These are phyloP conservation scores for Drusus annulatus DNA, from an alignment of 1,140 invertebrate genomes.

Conservation along the genomic window DNA sequence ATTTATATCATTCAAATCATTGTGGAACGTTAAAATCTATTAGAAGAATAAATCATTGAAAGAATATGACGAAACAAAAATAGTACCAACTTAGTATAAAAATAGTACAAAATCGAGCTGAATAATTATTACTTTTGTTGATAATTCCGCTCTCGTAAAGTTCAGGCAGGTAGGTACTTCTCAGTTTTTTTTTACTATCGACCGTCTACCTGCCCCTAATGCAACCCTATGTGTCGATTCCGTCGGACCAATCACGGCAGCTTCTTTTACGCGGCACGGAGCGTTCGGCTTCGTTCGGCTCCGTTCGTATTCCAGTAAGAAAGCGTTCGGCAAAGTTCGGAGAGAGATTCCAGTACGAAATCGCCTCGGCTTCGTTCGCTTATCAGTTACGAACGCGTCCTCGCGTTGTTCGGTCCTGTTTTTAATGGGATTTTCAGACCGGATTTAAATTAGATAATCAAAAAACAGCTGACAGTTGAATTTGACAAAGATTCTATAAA, in stretches of 20 bases:
- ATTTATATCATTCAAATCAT: too few species aligned
- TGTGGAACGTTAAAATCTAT: too few species aligned
- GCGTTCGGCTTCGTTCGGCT: conserved; percentile 15
- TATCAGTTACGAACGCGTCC: conserved; percentile 28
- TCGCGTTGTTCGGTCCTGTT: neutral
- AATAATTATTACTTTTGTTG: conserved; percentile 12
- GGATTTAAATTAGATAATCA: conserved; percentile 22
- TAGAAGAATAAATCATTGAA: neutral
- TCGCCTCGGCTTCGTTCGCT: conserved; percentile 18
- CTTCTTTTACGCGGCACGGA: conserved; percentile 24
- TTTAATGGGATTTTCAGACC: neutral
- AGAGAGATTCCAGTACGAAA: conserved; percentile 25
- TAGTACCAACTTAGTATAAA: neutral
- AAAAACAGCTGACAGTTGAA: conserved; percentile 36
- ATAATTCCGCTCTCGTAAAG: conserved; percentile 16
- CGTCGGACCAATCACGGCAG: conserved; percentile 9
- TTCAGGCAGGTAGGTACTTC: conserved; percentile 20
- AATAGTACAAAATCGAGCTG: neutral
- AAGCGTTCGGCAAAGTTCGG: conserved; percentile 12
- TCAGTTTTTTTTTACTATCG: conserved; percentile 27
- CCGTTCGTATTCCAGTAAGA: conserved; percentile 25
- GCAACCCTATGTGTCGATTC: neutral
- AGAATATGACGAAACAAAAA: neutral
- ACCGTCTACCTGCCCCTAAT: conserved; percentile 34
- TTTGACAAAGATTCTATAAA: neutral